Evolutionary conservation across 1,140 invertebrate species (phyloP).

Genomic region (Galleria mellonella): DNA sequence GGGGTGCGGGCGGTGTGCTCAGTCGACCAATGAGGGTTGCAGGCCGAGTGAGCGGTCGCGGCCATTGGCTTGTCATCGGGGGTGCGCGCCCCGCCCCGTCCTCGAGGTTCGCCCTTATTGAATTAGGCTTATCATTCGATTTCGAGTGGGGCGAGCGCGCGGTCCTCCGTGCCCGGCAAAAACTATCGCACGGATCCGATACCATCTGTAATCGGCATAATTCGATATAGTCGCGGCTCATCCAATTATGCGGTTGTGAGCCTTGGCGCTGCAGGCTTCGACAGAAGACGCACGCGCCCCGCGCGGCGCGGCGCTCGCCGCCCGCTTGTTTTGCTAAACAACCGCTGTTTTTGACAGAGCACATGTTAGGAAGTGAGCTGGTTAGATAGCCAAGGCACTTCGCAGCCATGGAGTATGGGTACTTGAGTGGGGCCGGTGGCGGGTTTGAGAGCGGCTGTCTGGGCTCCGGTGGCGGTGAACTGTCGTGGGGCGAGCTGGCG

Average conservation of each 20-base stretch:
- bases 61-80: conserved; percentile 55
- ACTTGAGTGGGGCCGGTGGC: conserved; percentile 63
- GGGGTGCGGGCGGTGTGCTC: conserved; percentile 30
- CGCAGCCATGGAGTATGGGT: conserved; percentile 68
- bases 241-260: conserved; percentile 69
- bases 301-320: conserved; percentile 41
- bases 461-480: conserved; percentile 53
- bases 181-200: conserved; percentile 57
- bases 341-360: conserved; percentile 10
- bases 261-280: conserved; percentile 29
- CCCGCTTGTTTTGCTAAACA: conserved; percentile 14
- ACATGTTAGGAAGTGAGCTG: conserved; percentile 36
- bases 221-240: conserved; percentile 66
- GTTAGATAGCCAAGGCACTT: conserved; percentile 21
- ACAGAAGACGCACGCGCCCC: conserved; percentile 40
- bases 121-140: conserved; percentile 77
- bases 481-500: conserved; percentile 86
- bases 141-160: conserved; percentile 71
- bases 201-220: conserved; percentile 70
- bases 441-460: conserved; percentile 62
- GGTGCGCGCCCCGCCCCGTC: conserved; percentile 63
- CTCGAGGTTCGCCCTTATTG: conserved; percentile 71
- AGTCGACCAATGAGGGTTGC: conserved; percentile 41
- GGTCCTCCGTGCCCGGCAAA: conserved; percentile 59
- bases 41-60: conserved; percentile 24